These are phyloP conservation scores for Cremastinae sp. DNA, from an alignment of 2,888 invertebrate genomes.

Conservation along the genomic window DNA sequence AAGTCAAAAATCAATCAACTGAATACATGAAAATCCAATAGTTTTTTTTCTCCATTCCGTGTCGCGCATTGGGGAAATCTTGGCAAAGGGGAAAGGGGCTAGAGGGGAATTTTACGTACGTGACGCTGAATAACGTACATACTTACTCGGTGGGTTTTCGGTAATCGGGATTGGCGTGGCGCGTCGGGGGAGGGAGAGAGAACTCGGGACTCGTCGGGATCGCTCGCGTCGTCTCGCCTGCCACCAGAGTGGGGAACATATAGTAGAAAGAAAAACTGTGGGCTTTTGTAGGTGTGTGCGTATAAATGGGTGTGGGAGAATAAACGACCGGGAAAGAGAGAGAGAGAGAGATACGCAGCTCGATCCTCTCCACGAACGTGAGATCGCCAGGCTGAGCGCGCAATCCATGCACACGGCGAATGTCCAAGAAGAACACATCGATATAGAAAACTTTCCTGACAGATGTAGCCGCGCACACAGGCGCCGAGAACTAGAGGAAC, in stretches of 20 bases:
- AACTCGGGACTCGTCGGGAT: conserved; percentile 38
- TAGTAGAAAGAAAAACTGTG: conserved; percentile 9
- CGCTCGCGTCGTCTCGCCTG: conserved; percentile 23
- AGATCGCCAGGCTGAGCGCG: conserved; percentile 2
- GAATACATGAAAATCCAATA: not conserved
- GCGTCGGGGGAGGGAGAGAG: not conserved
- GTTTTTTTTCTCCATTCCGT: not conserved
- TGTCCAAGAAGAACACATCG: conserved; percentile 2
- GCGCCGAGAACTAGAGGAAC: conserved; percentile 13
- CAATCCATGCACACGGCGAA: conserved; percentile 14
- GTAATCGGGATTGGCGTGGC: conserved; percentile 25
- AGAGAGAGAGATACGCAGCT: not conserved
- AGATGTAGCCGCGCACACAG: conserved; percentile 8
- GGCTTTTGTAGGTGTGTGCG: not conserved
- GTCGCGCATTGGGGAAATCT: conserved; percentile 21
- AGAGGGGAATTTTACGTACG: conserved; percentile 17
- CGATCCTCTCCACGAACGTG: not conserved
- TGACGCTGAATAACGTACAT: conserved; percentile 16
- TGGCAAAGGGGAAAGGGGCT: not conserved
- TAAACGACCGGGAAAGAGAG: not conserved
- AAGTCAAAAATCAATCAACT: conserved; percentile 24
- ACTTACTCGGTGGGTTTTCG: not conserved
- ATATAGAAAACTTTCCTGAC: too few relatives aligned
- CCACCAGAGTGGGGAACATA: not conserved
- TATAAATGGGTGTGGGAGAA: too few relatives aligned